A percentile compares a stretch with the other conserved stretches of the same genome.
phyloP scores from a whole-genome alignment of 2,797 vertebrate genomes.

The Peromyscus attwateri region DNA sequence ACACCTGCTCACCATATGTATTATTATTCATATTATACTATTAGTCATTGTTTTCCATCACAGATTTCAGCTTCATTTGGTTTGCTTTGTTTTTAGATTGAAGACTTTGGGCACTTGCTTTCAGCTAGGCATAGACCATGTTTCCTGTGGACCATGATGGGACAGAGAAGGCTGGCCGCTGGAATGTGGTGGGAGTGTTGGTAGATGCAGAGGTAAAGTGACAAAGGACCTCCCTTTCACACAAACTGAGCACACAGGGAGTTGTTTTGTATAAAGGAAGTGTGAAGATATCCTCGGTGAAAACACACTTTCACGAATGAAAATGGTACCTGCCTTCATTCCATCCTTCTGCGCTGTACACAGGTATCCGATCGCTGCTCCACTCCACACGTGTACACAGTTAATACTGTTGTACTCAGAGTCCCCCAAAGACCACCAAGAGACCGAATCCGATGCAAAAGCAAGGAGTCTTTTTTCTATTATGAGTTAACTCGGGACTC shows the following conservation, averaged over 20 bases:
- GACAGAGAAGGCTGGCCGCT: neutral
- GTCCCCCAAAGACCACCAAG: too few relatives aligned
- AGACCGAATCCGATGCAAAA: too few relatives aligned
- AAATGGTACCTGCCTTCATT: neutral
- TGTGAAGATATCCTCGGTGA: neutral
- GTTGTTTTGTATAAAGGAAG: neutral
- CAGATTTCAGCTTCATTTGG: neutral
- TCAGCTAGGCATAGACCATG: neutral
- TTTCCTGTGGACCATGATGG: neutral
- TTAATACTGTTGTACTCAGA: too few relatives aligned
- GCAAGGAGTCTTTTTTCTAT: too few relatives aligned
- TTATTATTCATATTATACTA: too few relatives aligned
- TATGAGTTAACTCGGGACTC: too few relatives aligned
- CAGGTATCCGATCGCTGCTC: too few relatives aligned
- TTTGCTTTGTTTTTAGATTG: neutral
- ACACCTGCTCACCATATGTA: neutral
- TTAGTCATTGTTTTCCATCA: conserved; percentile 5
- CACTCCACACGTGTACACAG: too few relatives aligned
- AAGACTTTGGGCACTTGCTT: neutral
- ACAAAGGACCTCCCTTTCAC: neutral
- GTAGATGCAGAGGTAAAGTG: neutral
- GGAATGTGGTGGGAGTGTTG: neutral
- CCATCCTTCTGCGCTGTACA: neutral
- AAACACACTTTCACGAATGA: neutral
- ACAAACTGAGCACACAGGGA: neutral